Evolutionary conservation across 2,797 vertebrate genomes (phyloP).

Genomic region (Zalophus californianus): DNA sequence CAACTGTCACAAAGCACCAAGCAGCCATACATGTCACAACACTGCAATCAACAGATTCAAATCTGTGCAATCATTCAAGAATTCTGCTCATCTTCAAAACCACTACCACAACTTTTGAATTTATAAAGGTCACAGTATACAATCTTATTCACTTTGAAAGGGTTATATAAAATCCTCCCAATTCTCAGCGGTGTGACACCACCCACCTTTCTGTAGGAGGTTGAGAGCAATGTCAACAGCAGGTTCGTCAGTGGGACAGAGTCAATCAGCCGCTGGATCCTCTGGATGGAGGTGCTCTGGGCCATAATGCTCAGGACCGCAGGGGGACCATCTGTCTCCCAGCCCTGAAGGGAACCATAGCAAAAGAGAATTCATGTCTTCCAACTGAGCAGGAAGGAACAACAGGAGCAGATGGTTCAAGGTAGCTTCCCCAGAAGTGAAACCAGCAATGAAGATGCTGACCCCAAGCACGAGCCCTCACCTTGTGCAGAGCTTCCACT

Average conservation of each 20-base stretch:
- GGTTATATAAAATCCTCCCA: not conserved
- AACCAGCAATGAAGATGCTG: accelerated
- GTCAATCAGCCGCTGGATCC: slow-evolving; percentile 97
- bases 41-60: not conserved
- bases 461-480: slow-evolving; percentile 76
- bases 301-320: slow-evolving; percentile 98
- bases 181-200: not conserved
- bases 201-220: slow-evolving; percentile 97
- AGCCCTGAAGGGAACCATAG: slow-evolving; percentile 86
- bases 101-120: not conserved
- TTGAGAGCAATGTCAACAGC: slow-evolving; percentile 96
- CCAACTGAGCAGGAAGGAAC: not conserved
- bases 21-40: not conserved
- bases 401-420: accelerated
- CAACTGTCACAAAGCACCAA: not conserved
- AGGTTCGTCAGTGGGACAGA: slow-evolving; percentile 98
- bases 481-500: slow-evolving; percentile 97
- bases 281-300: slow-evolving; percentile 98
- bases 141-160: not conserved
- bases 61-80: not conserved
- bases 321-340: slow-evolving; percentile 96
- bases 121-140: not conserved
- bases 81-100: not conserved
- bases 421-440: not conserved
- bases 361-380: not conserved